Base-by-base conservation (phyloP, 2,888 invertebrate genomes). In the Poecilobothrus nobilitatus region DNA sequence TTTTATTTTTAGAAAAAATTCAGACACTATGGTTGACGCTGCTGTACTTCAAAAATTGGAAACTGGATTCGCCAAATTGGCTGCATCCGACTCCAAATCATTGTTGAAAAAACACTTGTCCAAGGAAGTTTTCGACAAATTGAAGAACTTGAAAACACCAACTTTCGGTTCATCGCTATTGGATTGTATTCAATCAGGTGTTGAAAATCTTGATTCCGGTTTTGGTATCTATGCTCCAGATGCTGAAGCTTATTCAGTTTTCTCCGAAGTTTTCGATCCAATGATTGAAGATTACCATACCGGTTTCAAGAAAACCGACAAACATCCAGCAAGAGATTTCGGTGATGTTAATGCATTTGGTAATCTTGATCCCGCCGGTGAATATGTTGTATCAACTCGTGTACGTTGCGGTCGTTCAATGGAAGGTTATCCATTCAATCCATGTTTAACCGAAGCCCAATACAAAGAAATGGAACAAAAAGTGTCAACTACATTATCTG, bases 201-300 rank as follows among this genome's bases (percentile, higher is more conserved):
- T 95, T 80, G 95, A 95, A 85, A 97, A 98, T 84, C 89, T 91
- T 82, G 97, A 97, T 84, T 95, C 95, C 74, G 95, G 96, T 78
- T 93, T 96, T 73, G 97, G 97, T 81, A 92, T 97, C 85, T 97
- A 97, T 81, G 97, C 97, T 70, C 96, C 97, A 71, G 97, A 97
- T 82, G 96, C 97, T 73, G 97, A 97, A 83, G 83, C 96, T 69
- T 98, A 97, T 87, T 89, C 91, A 76, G 87, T 91, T 69, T 98
- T 97, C 83, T 87, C 92, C 73, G 93, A 92, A 70, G 86, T 98
- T 75, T 97, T 98, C 84, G 95, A 97, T 85, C 96, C 96, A 82
- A 92, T 98, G 86, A 97, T 98, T 83, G 95, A 95, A 82, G 96
- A 96, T 81, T 97, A 97, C 87, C 97, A 97, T 85, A 88, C 87